Evolutionary conservation across 2,113 vertebrate species (phyloP).

Genomic region (Myotis lucifugus): DNA sequence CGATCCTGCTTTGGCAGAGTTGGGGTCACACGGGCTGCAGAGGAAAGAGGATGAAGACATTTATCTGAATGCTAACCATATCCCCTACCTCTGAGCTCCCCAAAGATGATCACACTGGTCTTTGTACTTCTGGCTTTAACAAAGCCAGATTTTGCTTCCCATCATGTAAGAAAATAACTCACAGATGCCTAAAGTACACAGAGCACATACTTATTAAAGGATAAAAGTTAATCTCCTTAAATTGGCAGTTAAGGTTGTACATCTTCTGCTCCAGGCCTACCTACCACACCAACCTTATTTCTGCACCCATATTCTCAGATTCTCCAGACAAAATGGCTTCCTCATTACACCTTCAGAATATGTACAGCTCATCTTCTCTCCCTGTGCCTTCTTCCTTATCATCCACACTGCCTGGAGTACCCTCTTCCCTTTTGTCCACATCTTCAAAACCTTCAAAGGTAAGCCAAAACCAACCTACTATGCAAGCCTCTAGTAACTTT

Average conservation of each 20-base stretch:
- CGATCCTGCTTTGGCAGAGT: slow-evolving; percentile 93
- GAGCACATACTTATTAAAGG: slow-evolving; percentile 22
- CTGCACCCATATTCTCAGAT: background rate
- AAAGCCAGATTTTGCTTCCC: slow-evolving; percentile 33
- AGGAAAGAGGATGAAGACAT: slow-evolving; percentile 48
- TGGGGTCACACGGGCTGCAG: slow-evolving; percentile 92
- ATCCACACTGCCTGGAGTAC: background rate
- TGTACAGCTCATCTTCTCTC: background rate
- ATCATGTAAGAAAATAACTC: slow-evolving; percentile 7
- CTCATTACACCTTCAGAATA: slow-evolving; percentile 5
- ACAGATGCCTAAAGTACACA: background rate
- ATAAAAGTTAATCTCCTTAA: slow-evolving; percentile 28
- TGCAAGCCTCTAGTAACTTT: background rate
- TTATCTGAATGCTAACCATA: slow-evolving; percentile 32
- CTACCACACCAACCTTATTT: slow-evolving; percentile 10
- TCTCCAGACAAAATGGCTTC: slow-evolving; percentile 48
- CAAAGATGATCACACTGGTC: slow-evolving; percentile 23
- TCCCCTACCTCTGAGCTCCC: background rate
- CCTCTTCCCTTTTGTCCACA: background rate
- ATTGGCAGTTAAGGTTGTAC: slow-evolving; percentile 35
- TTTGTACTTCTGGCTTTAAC: slow-evolving; percentile 25
- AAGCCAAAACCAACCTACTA: slow-evolving; percentile 14
- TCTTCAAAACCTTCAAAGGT: slow-evolving; percentile 57
- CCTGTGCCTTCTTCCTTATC: background rate
- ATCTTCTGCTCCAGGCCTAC: background rate